A percentile compares a stretch with the other conserved stretches of the same genome.
Conservation (phyloP, 2,888 invertebrate genomes). For the Pammene fasciana region DNA sequence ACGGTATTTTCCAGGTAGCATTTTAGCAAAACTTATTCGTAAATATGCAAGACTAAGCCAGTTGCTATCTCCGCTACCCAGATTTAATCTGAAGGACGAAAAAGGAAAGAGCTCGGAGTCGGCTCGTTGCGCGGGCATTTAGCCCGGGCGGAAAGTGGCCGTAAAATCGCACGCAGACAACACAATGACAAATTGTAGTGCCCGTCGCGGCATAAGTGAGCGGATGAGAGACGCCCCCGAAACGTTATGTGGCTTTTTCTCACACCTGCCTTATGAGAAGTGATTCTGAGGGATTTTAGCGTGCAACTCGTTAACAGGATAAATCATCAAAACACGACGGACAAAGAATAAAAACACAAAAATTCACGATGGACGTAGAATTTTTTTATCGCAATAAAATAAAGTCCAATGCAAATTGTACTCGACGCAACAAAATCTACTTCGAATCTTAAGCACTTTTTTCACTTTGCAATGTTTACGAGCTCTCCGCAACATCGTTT, state of each 20-base stretch:
- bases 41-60: background rate
- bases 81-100: conserved; percentile 30
- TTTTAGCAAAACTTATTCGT: background rate
- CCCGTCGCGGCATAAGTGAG: conserved; percentile 34
- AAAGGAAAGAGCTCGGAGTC: conserved; percentile 10
- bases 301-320: too few relatives aligned
- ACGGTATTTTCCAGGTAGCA: background rate
- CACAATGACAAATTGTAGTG: conserved; percentile 55
- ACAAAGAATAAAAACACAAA: too few relatives aligned
- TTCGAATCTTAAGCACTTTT: conserved; percentile 19
- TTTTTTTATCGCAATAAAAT: background rate
- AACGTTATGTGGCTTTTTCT: background rate
- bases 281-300: background rate
- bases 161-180: conserved; percentile 61
- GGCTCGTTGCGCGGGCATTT: conserved; percentile 29
- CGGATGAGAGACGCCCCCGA: background rate
- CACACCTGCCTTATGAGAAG: background rate
- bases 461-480: conserved; percentile 22
- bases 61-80: background rate
- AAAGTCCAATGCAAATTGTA: background rate
- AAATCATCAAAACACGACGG: too few relatives aligned
- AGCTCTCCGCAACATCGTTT: background rate
- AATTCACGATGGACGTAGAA: too few relatives aligned
- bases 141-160: conserved; percentile 55
- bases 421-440: background rate